A percentile compares a stretch with the other conserved stretches of the same genome.
Evolutionary conservation across 2,888 invertebrate species (phyloP).

Genomic region (Ophonus ardosiacus): DNA sequence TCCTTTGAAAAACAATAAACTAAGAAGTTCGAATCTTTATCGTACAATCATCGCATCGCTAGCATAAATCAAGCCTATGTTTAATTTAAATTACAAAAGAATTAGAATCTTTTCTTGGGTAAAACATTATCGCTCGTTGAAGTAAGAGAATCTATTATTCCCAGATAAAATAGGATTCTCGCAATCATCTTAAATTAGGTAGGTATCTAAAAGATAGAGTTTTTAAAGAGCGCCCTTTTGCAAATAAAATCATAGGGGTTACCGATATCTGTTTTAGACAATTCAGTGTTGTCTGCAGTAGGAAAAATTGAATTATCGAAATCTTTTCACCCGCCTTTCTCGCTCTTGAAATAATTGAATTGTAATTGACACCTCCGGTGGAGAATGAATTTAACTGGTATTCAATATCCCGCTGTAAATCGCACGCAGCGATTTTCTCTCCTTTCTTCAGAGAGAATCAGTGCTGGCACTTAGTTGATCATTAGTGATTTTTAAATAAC

Average conservation of each 20-base stretch:
- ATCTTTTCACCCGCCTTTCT: slow-evolving; percentile 51
- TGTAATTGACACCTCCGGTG: slow-evolving; percentile 60
- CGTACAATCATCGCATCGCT: no score
- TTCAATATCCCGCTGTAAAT: slow-evolving; percentile 55
- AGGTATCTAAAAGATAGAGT: background rate
- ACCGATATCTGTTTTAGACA: slow-evolving; percentile 48
- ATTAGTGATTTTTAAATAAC: no score
- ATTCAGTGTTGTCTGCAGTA: slow-evolving; percentile 28
- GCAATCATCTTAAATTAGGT: background rate
- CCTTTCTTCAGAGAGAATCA: background rate
- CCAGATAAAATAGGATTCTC: background rate
- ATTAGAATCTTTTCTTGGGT: no score
- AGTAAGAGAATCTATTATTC: background rate
- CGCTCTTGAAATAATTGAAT: slow-evolving; percentile 61
- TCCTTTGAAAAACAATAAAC: no score
- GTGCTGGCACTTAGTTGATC: background rate
- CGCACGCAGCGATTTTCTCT: slow-evolving; percentile 25
- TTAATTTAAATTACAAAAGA: no score
- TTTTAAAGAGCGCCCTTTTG: slow-evolving; percentile 7
- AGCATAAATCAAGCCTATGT: no score
- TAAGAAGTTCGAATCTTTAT: no score
- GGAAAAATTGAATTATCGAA: slow-evolving; percentile 58
- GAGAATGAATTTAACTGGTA: slow-evolving; percentile 61
- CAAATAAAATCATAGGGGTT: slow-evolving; percentile 28
- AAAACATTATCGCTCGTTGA: no score